Evolutionary conservation across 53 echinoderm and acorn worm species (phyloP), one percentile per base, ranked within the genome.

Genomic region (Arbacia lixula): DNA sequence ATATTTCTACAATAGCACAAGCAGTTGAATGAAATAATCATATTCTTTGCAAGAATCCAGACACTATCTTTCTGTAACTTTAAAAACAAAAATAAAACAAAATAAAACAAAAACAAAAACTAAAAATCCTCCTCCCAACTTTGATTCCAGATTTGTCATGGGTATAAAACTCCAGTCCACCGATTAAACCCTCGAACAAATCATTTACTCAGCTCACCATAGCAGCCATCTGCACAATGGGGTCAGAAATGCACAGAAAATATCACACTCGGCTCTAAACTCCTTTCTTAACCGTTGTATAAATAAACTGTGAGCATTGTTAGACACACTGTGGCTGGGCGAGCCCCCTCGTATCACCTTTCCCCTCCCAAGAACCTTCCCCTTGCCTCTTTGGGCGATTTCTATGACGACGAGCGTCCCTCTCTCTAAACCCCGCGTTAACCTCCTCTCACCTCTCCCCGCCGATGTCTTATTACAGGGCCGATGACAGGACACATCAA

Each of bases 241-340:
- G n/a, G 66, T 36, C 66, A 66, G 69, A 8, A n/a, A 25, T 43
- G 16, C 69, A 69, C 69, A 41, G 16, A 69, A 69, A 8, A 41
- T 25, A 69, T 41, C 69, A 41, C 69, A 43, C 16, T 10, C 29
- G 69, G 69, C 69, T 43, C 16, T 69, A 69, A 69, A 69, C 69
- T 69, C 43, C 42, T 69, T 69, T 69, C n/a, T n/a, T n/a, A 26
- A 69, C 69, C 74, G 33, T 46, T 53, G 74, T 6, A 53, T 53
- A 74, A 74, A 74, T 74, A 74, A 74, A 74, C 74, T 74, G 42
- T 53, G 14, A 27, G 53, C 74, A 74, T 74, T 74, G 74, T 74
- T 74, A 53, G 74, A 27, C 29, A 53, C 40, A 41, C 69, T 24
- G 25, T 3, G 3, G 31, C 43, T 38, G 36, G 41, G 69, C 42